phyloP scores from a whole-genome alignment of 2,797 vertebrate species.

The Tokudaia muenninki region DNA sequence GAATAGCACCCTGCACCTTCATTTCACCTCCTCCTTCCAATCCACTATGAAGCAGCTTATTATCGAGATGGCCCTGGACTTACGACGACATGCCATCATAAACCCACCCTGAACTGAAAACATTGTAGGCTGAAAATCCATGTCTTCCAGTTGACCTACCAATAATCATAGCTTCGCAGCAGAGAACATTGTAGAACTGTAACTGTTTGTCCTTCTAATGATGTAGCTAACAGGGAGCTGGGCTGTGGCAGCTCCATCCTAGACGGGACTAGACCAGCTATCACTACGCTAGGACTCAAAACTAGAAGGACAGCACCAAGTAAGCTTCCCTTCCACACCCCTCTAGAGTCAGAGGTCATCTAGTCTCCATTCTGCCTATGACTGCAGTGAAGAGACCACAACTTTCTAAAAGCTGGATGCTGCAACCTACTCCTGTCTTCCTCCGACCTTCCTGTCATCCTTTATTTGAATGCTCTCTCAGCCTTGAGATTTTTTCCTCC shows the following conservation, averaged over 20 bases:
- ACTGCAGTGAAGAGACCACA: not conserved
- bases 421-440: not conserved
- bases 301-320: not conserved
- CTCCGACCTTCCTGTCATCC: not conserved
- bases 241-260: not conserved
- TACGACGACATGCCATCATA: not conserved
- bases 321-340: not conserved
- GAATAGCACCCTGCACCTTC: not conserved
- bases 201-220: accelerated
- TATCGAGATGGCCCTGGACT: not conserved
- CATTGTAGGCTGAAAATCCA: not conserved
- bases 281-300: not conserved
- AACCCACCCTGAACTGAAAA: not conserved
- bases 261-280: not conserved
- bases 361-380: not conserved
- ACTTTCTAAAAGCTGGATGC: not conserved
- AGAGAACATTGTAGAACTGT: too few species aligned
- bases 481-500: not conserved
- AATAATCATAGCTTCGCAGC: not conserved
- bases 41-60: not conserved
- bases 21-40: not conserved
- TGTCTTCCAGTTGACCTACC: not conserved
- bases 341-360: not conserved
- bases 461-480: not conserved
- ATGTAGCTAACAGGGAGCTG: not conserved